phyloP scores from a whole-genome alignment of 2,888 invertebrate genomes.

The Chouioia cunea region DNA sequence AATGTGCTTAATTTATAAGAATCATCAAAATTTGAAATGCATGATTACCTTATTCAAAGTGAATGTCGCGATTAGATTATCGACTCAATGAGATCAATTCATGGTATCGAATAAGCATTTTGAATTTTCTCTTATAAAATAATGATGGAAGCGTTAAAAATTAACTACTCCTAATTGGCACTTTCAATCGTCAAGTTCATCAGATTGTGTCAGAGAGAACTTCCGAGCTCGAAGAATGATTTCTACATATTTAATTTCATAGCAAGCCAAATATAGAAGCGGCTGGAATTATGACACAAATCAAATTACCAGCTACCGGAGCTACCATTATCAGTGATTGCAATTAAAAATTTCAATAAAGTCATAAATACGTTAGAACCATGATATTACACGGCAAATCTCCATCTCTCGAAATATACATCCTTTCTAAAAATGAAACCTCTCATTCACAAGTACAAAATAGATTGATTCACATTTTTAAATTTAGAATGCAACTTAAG shows the following conservation, averaged over 20 bases:
- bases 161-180: conserved; percentile 12
- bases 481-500: neutral
- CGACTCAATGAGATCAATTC: neutral
- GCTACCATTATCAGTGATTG: conserved; percentile 10
- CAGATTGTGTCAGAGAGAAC: neutral
- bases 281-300: neutral
- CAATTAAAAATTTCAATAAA: conserved; percentile 11
- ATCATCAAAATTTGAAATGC: neutral
- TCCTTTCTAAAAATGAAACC: conserved; percentile 6
- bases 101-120: neutral
- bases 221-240: conserved; percentile 1
- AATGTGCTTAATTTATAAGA: neutral
- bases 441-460: neutral
- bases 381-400: neutral
- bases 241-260: neutral
- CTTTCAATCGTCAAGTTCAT: conserved; percentile 22
- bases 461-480: too few species aligned
- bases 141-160: conserved; percentile 8
- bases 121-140: neutral
- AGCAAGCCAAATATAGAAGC: neutral
- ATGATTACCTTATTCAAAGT: neutral
- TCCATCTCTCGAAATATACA: conserved; percentile 5
- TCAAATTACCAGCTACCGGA: conserved; percentile 8
- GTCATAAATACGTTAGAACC: neutral
- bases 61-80: conserved; percentile 1